Evolutionary conservation across 2,888 invertebrate species (phyloP), one percentile per base, ranked within the genome.

Genomic region (Campaea margaritaria): DNA sequence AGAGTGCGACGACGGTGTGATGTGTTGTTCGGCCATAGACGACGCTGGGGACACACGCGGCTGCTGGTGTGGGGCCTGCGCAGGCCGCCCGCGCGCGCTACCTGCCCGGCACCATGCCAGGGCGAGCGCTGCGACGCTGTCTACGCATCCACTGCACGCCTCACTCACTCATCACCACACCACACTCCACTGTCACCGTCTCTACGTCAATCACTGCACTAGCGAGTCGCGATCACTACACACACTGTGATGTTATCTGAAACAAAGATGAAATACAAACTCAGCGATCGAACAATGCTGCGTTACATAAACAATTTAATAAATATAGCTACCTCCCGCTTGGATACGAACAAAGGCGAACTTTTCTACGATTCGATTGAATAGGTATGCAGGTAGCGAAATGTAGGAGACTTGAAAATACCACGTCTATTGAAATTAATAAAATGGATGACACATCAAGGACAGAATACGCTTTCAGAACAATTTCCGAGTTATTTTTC

Each of bases 21-120:
- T 95, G 95, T 95, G 95, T 95, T 96, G 96, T 95, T 96, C 96
- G 96, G 96, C 96, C 96, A 96, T 96, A 96, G 96, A 96, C 96
- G 95, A 95, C 95, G 95, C 95, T 95, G 91, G 95, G 94, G 94
- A 94, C 94, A 94, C 94, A 84, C 91, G 90, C 90, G 88, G 86
- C 87, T 89, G 89, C 91, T 89, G 86, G 85, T 89, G 87, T 85
- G 91, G 88, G 91, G 92, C 91, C 89, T 89, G 91, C 91, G 91
- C 88, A 89, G 90, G 92, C 92, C 90, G 83, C 91, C 91, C 89
- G 91, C 90, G 91, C 91, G 89, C 90, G 91, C 93, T 92, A 91
- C 91, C 91, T 91, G 87, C 89, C 91, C 86, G 91, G 92, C 87
- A 91, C 91, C 92, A 92, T 92, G 90, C 91, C 91, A 88, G 86